Evolutionary conservation across 2,797 vertebrate species (phyloP).

Genomic region (Parauchenoglanis ngamensis): DNA sequence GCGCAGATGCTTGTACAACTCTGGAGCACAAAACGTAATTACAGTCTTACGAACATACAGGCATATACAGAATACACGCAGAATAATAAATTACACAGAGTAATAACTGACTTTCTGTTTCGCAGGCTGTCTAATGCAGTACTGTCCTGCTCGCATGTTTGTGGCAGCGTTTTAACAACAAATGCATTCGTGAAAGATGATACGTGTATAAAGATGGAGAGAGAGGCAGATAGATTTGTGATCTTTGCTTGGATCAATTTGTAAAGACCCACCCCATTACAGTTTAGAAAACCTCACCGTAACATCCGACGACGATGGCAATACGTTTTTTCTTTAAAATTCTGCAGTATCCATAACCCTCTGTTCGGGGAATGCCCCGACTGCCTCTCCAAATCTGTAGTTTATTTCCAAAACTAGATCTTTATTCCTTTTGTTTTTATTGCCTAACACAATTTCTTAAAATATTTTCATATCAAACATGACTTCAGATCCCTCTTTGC

Average conservation of each 20-base stretch:
- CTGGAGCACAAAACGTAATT: slow-evolving; percentile 63
- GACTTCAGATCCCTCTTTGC: not conserved
- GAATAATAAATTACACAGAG: not conserved
- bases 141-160: not conserved
- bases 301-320: not conserved
- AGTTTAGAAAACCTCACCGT: not conserved
- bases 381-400: not conserved
- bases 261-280: not conserved
- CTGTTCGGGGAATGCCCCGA: not conserved
- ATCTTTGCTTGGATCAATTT: not conserved
- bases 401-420: not conserved
- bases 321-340: not conserved
- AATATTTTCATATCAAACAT: not conserved
- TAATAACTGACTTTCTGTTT: not conserved
- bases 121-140: not conserved
- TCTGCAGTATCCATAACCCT: not conserved
- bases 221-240: not conserved
- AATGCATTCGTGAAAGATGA: not conserved
- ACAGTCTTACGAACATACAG: slow-evolving; percentile 53
- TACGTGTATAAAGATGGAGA: not conserved
- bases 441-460: not conserved
- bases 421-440: not conserved
- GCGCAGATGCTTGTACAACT: slow-evolving; percentile 62
- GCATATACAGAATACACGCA: slow-evolving; percentile 42
- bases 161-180: not conserved